A percentile compares a stretch with the other conserved stretches of the same genome.
These are phyloP conservation scores for Hemitrygon akajei DNA, from an alignment of 2,797 vertebrate species.

Conservation along the genomic window DNA sequence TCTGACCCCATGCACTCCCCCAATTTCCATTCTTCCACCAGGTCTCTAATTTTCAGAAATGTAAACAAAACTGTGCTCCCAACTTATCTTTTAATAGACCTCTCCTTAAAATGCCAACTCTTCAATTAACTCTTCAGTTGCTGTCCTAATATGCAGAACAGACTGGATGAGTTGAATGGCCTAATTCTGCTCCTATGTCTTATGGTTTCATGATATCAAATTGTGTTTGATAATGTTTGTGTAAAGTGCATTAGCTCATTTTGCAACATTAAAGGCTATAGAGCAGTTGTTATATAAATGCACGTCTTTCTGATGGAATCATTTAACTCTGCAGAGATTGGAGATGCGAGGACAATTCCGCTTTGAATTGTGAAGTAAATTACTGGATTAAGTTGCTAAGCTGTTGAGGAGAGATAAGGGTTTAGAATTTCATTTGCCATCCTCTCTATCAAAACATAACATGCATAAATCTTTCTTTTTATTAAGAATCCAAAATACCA, in stretches of 20 bases:
- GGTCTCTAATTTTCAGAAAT: not conserved
- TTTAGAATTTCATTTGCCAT: conserved; percentile 30
- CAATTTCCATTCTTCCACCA: not conserved
- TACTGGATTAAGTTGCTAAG: not conserved
- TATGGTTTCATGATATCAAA: not conserved
- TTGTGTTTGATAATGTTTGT: not conserved
- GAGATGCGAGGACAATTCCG: not conserved
- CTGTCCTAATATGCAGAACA: not conserved
- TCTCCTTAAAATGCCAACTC: not conserved
- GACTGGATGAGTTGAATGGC: no score
- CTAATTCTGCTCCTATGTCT: no score
- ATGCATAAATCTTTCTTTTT: conserved; percentile 19
- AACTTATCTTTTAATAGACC: not conserved
- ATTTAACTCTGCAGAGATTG: not conserved
- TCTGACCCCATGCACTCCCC: not conserved
- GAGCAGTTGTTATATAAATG: not conserved
- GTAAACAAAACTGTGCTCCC: not conserved
- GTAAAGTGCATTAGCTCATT: not conserved
- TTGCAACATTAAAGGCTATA: not conserved
- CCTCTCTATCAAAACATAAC: conserved; percentile 29
- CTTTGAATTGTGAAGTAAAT: conserved; percentile 14
- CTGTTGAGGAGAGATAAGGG: conserved; percentile 28
- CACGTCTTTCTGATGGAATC: not conserved
- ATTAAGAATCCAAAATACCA: conserved; percentile 14
- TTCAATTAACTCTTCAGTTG: not conserved